phyloP scores from a whole-genome alignment of 2,888 invertebrate genomes.

The Amphipyra tragopoginis region DNA sequence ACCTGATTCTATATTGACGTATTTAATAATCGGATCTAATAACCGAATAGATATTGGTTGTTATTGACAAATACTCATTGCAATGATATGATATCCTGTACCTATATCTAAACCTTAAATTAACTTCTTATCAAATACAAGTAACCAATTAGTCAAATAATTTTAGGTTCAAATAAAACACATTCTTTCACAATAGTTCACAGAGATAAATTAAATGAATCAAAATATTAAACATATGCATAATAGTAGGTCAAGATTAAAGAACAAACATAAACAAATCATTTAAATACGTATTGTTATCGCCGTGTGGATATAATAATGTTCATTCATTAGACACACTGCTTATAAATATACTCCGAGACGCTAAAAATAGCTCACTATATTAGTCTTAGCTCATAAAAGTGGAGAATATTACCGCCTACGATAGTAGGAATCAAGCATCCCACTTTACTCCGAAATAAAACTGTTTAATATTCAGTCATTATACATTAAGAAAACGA shows the following conservation, averaged over 20 bases:
- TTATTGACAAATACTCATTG: no score
- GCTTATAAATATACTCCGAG: conserved; percentile 7
- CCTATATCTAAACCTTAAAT: no score
- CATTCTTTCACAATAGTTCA: no score
- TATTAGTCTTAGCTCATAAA: conserved; percentile 9
- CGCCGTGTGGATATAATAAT: conserved; percentile 3
- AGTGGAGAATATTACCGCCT: neutral
- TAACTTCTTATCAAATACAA: no score
- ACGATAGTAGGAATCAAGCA: conserved; percentile 1
- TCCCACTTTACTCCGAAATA: conserved; percentile 15
- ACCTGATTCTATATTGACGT: no score
- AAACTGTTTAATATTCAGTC: neutral
- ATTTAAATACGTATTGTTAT: conserved; percentile 37
- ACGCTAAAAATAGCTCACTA: conserved; percentile 22
- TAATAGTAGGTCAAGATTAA: conserved; percentile 47
- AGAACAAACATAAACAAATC: conserved; percentile 33
- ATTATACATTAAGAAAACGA: conserved; percentile 18
- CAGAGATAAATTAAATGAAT: no score
- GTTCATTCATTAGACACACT: conserved; percentile 22
- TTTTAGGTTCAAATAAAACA: no score
- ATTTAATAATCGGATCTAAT: no score
- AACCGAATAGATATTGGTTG: no score
- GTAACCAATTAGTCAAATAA: no score
- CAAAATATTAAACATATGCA: no score
- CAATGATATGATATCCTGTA: no score